Base-by-base conservation (phyloP, 92 coral and sea anemone genomes). In the Heteractis magnifica region DNA sequence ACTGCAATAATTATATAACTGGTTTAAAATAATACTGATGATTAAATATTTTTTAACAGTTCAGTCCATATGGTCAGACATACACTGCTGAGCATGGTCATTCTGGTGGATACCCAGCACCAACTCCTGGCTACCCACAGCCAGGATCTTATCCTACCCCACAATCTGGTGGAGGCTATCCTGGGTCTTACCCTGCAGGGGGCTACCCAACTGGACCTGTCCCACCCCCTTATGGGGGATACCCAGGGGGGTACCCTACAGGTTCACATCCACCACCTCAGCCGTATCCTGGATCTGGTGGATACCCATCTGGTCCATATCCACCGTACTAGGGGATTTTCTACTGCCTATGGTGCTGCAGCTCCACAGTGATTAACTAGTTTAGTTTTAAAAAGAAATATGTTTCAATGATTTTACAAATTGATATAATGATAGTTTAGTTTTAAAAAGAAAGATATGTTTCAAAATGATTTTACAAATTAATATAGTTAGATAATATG, bases 31-130 rank as follows among this genome's bases (percentile, higher is more conserved):
- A 74, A 74, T 49, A 14, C 20, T 68, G 49, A 21, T 23, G 53
- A 44, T 65, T 64, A 8, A 64, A 79, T 51, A 11, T 81, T 81
- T 77, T 10, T 85, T 78, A 78, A 15, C 65, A 89, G 92, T 89
- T 89, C 82, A 89, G 92, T 81, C 92, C 92, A 6, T 89, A 82
- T 79, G 90, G 92, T 34, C 92, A 89, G 53, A 59, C 81, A 8
- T 89, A 86, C 75, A 60, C 79, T 11, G 86, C 92, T 11, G 92
- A 89, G 62, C 92, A 89, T 60, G 34, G 52, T 19, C 56, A 84
- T 52, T 50, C 80, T 5, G 89, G 92, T 23, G 74, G 87, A n/a
- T 77, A 77, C 81, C 83, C 83, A 80, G 83, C 83, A 23, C 83
- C 83, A 19, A 80, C 83, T 44, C 83, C 83, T 21, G 75, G 83